Conservation (phyloP, 2,888 invertebrate genomes). For the Dasypolia templi region DNA sequence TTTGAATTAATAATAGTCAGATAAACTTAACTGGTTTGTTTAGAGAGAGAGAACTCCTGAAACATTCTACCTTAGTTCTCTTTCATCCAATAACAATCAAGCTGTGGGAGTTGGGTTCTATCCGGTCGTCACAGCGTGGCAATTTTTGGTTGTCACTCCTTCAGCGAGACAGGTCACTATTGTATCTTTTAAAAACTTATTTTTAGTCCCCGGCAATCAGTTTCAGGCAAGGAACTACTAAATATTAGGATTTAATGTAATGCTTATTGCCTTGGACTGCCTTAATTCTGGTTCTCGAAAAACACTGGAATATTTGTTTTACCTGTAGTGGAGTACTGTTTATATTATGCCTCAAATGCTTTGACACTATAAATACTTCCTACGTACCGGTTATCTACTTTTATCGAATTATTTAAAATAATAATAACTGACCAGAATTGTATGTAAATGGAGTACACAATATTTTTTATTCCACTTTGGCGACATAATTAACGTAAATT, state of each 20-base stretch:
- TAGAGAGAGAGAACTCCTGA: neutral
- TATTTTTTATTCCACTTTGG: too few relatives aligned
- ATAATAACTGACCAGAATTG: neutral
- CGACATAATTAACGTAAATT: neutral
- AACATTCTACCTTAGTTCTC: neutral
- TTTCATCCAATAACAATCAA: neutral
- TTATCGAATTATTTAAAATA: neutral
- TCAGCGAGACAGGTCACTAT: neutral
- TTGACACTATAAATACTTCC: neutral
- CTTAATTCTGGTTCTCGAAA: too few relatives aligned
- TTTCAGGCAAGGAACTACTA: neutral
- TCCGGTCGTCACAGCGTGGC: neutral
- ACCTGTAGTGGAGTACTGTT: too few relatives aligned
- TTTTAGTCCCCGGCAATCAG: neutral
- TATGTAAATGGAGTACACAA: neutral
- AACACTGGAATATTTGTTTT: too few relatives aligned
- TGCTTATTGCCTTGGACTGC: too few relatives aligned
- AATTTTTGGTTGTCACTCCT: slow-evolving; percentile 3
- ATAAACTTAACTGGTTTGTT: neutral
- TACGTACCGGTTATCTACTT: neutral
- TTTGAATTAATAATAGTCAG: neutral
- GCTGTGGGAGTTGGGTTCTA: neutral
- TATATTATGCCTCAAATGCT: neutral
- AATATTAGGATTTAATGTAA: neutral
- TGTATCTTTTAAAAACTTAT: neutral